Conservation (phyloP, 2,113 vertebrate species). For the Amblyopsis rosae region DNA sequence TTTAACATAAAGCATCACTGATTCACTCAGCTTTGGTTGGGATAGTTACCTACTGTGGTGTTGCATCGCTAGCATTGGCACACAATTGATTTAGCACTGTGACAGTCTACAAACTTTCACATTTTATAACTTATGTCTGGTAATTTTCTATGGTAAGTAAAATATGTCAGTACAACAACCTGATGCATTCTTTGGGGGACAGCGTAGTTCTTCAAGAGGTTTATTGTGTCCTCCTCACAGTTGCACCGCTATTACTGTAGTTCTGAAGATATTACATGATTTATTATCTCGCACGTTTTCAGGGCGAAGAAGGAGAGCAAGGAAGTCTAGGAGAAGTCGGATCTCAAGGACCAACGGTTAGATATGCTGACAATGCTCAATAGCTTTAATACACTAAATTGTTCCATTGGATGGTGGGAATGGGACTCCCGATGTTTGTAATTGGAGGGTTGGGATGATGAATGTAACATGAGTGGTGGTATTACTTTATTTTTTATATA, state of each 20-base stretch:
- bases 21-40: no score
- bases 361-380: slow-evolving; percentile 34
- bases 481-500: no score
- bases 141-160: slow-evolving; percentile 13
- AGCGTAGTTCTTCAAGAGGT: background rate
- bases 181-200: no score
- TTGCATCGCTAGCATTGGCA: background rate
- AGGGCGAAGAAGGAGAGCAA: slow-evolving; percentile 96
- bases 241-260: background rate
- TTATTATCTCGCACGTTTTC: slow-evolving; percentile 19
- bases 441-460: no score
- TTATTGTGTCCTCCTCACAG: background rate
- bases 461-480: no score
- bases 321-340: slow-evolving; percentile 87
- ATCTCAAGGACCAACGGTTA: slow-evolving; percentile 88
- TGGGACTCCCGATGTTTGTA: no score
- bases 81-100: slow-evolving; percentile 34
- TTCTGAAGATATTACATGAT: background rate
- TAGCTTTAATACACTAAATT: background rate
- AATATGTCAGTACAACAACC: no score
- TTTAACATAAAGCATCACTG: no score
- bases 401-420: no score
- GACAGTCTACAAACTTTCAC: slow-evolving; percentile 20
- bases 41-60: no score
- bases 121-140: slow-evolving; percentile 10